These are phyloP conservation scores for Characodon lateralis DNA, from an alignment of 2,797 vertebrate species.

Conservation along the genomic window DNA sequence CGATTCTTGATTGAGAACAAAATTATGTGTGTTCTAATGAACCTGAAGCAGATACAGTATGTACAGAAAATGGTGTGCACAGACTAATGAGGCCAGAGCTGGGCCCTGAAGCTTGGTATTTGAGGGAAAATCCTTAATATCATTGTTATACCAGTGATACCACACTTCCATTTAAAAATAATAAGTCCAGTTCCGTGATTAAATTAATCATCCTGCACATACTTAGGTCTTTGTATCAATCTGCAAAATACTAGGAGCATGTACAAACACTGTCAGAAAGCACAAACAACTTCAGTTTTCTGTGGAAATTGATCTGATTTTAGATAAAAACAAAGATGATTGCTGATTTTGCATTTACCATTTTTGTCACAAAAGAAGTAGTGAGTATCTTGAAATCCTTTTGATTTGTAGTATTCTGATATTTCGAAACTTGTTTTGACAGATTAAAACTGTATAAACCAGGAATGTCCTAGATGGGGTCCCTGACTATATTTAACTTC, in stretches of 20 bases:
- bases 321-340: neutral
- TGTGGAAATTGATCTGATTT: neutral
- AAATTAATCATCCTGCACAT: neutral
- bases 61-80: conserved; percentile 75
- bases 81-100: conserved; percentile 45
- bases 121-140: conserved; percentile 7
- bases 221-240: neutral
- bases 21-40: conserved; percentile 73
- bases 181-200: neutral
- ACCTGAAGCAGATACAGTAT: conserved; percentile 77
- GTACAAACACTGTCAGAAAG: neutral
- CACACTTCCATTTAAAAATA: conserved; percentile 1
- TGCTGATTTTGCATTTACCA: neutral
- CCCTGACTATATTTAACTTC: too few species aligned
- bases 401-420: neutral
- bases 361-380: neutral
- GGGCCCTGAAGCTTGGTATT: conserved; percentile 12
- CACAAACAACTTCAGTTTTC: neutral
- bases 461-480: neutral
- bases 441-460: neutral
- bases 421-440: neutral
- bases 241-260: neutral
- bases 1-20: conserved; percentile 72
- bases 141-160: conserved; percentile 9
- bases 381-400: neutral